Evolutionary conservation across 2,113 vertebrate genomes (phyloP), one percentile per base, ranked within the genome.

Genomic region (Melanerpes aurifrons): DNA sequence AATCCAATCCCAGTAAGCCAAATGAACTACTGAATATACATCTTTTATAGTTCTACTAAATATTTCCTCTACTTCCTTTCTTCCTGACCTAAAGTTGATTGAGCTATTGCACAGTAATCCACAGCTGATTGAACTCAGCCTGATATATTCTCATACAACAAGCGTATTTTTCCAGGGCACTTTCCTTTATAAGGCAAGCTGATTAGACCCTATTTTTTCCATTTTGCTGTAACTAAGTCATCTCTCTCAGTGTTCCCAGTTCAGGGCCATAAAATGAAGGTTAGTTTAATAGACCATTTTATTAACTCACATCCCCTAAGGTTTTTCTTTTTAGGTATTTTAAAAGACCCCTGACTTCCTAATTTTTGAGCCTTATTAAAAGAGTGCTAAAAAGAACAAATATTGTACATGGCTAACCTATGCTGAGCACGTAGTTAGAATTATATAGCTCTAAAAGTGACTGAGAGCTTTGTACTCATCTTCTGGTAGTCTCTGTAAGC

Each of bases 91-190:
- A 25, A 68, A 93, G 40, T 10, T 86, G 87, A 95, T 79, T 77
- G 81, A 95, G 66, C 32, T 70, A 79, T 81, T 91, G 72, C 74
- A 35, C 40, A 90, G 66, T 79, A 93, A 92, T 66, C 56, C 70
- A 79, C 32, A 77, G 73, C 1, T 93, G 91, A 96, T 92, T 94
- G 93, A 95, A 83, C 62, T 82, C 58, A 67, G 54, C 85, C 90
- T 92, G 78, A 92, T 80, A 56, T 5, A 91, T 67, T 86, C 73
- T 86, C 53, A 90, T 90, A 64, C 79, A 95, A 93, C 37, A 74
- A 61, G 47, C 24, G 25, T 78, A 75, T 87, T 96, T 90, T 90
- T 92, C 58, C 69, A 64, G 75, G 58, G 47, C 31, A 59, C 53
- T 59, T 94, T 73, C 62, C 45, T 43, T 81, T 76, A 31, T 26